A percentile compares a stretch with the other conserved stretches of the same genome.
These are phyloP conservation scores for Patiria pectinifera DNA, from an alignment of 53 echinoderm and acorn worm genomes.

Conservation along the genomic window DNA sequence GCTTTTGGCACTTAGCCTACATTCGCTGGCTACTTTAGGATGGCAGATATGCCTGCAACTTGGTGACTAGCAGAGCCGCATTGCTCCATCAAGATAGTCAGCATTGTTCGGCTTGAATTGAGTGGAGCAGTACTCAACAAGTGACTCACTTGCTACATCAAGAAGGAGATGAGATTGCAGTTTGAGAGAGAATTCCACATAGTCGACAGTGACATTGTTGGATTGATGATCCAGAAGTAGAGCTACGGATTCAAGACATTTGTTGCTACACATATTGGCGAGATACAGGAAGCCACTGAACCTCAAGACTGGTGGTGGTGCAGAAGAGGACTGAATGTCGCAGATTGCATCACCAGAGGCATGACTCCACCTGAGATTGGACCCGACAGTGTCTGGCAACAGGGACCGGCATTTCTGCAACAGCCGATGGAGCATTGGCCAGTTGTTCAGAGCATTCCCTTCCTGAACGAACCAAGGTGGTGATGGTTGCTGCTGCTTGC, in stretches of 20 bases:
- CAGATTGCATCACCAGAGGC: slow-evolving; percentile 62
- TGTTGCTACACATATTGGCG: slow-evolving; percentile 64
- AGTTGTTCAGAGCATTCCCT: slow-evolving; percentile 25
- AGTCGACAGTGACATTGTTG: slow-evolving; percentile 68
- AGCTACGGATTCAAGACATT: slow-evolving; percentile 72
- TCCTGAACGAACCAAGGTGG: neutral
- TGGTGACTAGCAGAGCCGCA: slow-evolving; percentile 62
- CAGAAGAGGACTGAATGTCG: slow-evolving; percentile 12
- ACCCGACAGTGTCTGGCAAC: slow-evolving; percentile 37
- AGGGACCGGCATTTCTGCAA: slow-evolving; percentile 54
- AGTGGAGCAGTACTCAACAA: slow-evolving; percentile 67
- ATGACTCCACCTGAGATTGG: slow-evolving; percentile 32
- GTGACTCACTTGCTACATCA: slow-evolving; percentile 55
- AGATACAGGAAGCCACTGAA: slow-evolving; percentile 48
- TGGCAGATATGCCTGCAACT: slow-evolving; percentile 39
- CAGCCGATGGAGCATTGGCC: slow-evolving; percentile 35
- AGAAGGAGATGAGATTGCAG: slow-evolving; percentile 46
- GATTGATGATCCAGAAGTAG: slow-evolving; percentile 62
- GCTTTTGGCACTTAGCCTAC: slow-evolving; percentile 59
- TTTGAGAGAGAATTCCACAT: slow-evolving; percentile 48
- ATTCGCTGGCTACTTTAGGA: slow-evolving; percentile 39
- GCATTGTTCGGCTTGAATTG: slow-evolving; percentile 56
- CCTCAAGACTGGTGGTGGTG: too few species aligned
- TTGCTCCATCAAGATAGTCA: slow-evolving; percentile 61
- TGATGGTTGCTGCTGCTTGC: slow-evolving; percentile 18